Conservation (phyloP, 2,797 vertebrate genomes). For the Pangasius djambal region DNA sequence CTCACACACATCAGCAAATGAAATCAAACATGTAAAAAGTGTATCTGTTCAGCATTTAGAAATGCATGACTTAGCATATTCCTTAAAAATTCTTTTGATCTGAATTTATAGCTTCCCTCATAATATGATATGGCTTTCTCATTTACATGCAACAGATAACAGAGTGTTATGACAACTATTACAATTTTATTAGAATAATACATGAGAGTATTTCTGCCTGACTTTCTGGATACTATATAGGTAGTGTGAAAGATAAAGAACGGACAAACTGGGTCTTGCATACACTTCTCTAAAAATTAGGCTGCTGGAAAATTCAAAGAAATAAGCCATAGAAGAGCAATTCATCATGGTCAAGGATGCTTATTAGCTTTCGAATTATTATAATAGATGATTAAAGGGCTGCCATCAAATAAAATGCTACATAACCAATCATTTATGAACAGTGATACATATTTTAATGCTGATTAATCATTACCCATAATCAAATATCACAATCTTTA, state of each 20-base stretch:
- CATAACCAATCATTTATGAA: neutral
- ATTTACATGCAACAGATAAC: too few species aligned
- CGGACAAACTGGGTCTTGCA: neutral
- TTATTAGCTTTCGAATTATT: neutral
- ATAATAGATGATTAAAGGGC: neutral
- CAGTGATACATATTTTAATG: neutral
- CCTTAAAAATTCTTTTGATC: too few species aligned
- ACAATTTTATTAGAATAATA: neutral
- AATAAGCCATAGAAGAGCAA: neutral
- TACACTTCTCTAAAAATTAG: neutral
- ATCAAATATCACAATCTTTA: neutral
- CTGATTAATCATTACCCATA: neutral
- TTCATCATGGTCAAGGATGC: neutral
- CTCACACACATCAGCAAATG: neutral
- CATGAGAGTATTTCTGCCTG: too few species aligned
- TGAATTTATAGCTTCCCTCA: too few species aligned
- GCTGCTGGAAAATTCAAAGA: neutral
- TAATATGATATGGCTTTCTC: neutral
- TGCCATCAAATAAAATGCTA: neutral
- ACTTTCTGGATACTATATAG: neutral
- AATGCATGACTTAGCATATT: too few species aligned
- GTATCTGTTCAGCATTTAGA: neutral
- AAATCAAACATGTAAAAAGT: neutral
- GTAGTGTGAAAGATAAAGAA: neutral
- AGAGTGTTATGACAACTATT: neutral